Conservation (phyloP, 2,113 vertebrate species). For the Neoarius graeffei region DNA sequence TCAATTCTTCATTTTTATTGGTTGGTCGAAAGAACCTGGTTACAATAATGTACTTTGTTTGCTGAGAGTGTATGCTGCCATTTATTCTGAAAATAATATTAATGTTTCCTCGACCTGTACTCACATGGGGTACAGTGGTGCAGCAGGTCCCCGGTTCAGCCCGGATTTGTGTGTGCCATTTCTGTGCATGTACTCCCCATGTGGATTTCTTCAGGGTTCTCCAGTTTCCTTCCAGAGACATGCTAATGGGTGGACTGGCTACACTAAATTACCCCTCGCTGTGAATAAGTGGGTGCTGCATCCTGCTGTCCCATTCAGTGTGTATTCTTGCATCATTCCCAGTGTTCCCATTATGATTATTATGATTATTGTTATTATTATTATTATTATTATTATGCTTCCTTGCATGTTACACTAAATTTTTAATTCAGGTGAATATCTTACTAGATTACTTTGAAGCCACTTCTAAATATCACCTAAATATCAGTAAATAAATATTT, state of each 20-base stretch:
- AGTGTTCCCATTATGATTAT: neutral
- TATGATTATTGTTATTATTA: no score
- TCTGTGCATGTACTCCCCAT: neutral
- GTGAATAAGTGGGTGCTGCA: neutral
- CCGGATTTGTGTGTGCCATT: neutral
- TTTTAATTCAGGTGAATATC: neutral
- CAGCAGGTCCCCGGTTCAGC: neutral
- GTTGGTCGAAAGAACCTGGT: no score
- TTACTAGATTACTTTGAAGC: no score
- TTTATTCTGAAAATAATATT: neutral
- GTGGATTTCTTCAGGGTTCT: neutral
- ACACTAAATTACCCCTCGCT: neutral
- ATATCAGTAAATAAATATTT: neutral
- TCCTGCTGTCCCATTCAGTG: neutral
- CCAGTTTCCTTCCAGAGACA: neutral
- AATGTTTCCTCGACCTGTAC: no score
- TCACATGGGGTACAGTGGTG: no score
- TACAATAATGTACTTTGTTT: no score
- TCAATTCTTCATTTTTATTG: no score
- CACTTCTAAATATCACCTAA: neutral
- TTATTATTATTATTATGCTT: neutral
- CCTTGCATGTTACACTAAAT: neutral
- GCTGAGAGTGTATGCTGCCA: no score
- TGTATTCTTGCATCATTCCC: neutral
- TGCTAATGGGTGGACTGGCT: neutral